Conservation (phyloP, 2,888 invertebrate species). For the Eumacrocentrus americanus region DNA sequence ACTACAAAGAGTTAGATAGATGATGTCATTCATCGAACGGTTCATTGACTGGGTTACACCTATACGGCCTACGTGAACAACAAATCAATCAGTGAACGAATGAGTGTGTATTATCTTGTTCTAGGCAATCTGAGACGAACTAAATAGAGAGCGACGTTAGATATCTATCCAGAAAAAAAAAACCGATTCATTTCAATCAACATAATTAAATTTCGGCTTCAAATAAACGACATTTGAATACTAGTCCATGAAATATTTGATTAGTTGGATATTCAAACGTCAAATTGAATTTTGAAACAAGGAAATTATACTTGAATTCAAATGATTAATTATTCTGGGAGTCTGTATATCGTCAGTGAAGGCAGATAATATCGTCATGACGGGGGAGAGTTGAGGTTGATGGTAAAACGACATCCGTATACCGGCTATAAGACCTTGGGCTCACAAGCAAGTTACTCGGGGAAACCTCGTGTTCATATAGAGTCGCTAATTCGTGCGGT, state of each 20-base stretch:
- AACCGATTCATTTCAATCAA: not conserved
- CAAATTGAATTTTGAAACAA: too few species aligned
- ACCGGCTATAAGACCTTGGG: constrained; percentile 17
- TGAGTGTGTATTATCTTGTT: not conserved
- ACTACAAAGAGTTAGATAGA: not conserved
- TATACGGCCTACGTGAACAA: not conserved
- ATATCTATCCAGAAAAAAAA: not conserved
- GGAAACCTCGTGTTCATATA: constrained; percentile 11
- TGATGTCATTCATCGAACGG: constrained; percentile 5
- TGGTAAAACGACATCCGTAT: constrained; percentile 7
- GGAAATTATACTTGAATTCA: not conserved
- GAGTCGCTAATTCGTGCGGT: constrained; percentile 3
- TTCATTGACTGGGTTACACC: constrained; percentile 15
- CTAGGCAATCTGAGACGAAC: not conserved
- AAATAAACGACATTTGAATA: too few species aligned
- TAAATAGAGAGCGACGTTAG: not conserved
- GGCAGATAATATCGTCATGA: too few species aligned
- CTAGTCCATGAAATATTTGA: too few species aligned
- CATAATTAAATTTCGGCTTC: too few species aligned
- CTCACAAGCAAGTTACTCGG: constrained; percentile 12
- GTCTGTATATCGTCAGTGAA: too few species aligned
- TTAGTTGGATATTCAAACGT: too few species aligned
- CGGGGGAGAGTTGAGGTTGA: not conserved
- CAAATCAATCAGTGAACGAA: constrained; percentile 11
- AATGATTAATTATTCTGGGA: not conserved